A percentile compares a stretch with the other conserved stretches of the same genome.
Conservation (phyloP, 2,113 vertebrate genomes). For the Odobenus rosmarus region DNA sequence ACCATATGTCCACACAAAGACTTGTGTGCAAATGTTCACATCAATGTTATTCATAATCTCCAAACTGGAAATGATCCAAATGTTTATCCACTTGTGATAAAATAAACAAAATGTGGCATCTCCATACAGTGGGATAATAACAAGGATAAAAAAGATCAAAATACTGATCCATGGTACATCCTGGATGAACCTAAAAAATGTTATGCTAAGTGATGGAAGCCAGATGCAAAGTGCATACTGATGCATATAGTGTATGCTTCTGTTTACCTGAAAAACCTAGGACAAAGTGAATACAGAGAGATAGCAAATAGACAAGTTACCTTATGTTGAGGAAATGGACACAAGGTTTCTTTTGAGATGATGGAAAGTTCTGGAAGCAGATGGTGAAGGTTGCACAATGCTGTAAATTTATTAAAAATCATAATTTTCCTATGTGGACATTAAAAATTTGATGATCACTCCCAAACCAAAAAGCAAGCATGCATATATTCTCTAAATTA, state of each 20-base stretch:
- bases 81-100: neutral
- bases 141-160: neutral
- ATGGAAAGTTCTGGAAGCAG: neutral
- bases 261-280: too few species aligned
- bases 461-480: neutral
- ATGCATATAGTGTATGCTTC: neutral
- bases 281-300: neutral
- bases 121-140: fast-evolving
- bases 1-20: neutral
- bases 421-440: neutral
- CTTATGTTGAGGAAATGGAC: neutral
- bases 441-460: neutral
- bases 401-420: neutral
- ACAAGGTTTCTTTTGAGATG: neutral
- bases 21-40: neutral
- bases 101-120: neutral
- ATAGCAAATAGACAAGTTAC: fast-evolving
- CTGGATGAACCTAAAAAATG: neutral
- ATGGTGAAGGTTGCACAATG: neutral
- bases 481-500: neutral
- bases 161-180: fast-evolving
- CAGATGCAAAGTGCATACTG: neutral
- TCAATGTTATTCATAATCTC: neutral
- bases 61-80: neutral
- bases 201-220: neutral